Percentiles rank a stretch among this genome's conserved stretches.
Evolutionary conservation across 2,113 vertebrate species (phyloP).

Genomic region (Syngnathus floridae): DNA sequence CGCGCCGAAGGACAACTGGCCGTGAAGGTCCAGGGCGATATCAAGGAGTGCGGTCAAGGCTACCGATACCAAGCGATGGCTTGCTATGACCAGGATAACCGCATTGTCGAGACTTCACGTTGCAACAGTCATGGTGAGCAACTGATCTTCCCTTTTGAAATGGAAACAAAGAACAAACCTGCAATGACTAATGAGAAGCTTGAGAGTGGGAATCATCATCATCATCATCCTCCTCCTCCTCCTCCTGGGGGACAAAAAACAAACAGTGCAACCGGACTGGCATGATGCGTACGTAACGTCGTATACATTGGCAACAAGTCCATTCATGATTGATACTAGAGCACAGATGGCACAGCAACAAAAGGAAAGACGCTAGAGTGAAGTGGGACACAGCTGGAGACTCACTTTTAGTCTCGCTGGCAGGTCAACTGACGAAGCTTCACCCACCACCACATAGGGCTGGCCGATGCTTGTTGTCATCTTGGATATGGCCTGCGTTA

Average conservation of each 20-base stretch:
- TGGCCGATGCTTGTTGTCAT: too few species aligned
- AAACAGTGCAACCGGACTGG: too few species aligned
- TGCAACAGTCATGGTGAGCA: conserved; percentile 93
- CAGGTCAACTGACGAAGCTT: not conserved
- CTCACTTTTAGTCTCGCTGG: not conserved
- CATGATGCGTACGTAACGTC: too few species aligned
- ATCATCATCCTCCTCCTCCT: too few species aligned
- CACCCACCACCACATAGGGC: too few species aligned
- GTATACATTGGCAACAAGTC: too few species aligned
- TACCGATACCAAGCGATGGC: conserved; percentile 95
- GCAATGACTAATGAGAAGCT: too few species aligned
- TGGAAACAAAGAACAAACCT: not conserved
- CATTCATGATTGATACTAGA: too few species aligned
- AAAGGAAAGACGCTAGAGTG: not conserved
- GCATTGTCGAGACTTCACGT: conserved; percentile 87
- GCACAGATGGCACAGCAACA: too few species aligned
- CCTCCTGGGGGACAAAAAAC: too few species aligned
- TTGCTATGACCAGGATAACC: conserved; percentile 90
- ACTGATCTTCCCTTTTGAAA: not conserved
- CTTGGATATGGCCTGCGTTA: not conserved
- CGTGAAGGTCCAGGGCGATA: conserved; percentile 85
- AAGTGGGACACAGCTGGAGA: not conserved
- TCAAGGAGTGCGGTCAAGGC: conserved; percentile 93
- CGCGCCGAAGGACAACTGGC: conserved; percentile 77
- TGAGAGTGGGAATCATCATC: too few species aligned